These are phyloP conservation scores for Haplotaxodon microlepis DNA, from an alignment of 2,113 vertebrate genomes.

Conservation along the genomic window DNA sequence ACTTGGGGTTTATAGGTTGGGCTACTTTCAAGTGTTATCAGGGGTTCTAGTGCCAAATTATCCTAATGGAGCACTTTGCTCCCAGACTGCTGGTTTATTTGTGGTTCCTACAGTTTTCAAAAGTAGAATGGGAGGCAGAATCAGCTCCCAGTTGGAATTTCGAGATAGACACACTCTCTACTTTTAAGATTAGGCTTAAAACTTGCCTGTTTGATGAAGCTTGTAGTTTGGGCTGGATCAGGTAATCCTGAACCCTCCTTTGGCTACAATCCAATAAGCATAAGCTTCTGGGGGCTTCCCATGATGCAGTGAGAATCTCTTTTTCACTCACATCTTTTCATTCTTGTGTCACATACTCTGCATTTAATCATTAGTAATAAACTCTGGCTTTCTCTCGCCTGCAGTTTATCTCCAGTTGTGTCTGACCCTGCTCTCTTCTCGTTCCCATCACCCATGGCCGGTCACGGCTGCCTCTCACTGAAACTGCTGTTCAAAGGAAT, in stretches of 20 bases:
- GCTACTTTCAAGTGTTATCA: not conserved
- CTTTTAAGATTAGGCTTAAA: not conserved
- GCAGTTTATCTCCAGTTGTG: not conserved
- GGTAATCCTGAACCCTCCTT: not conserved
- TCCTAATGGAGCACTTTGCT: not conserved
- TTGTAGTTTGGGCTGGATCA: not conserved
- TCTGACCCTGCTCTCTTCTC: not conserved
- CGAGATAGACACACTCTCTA: not conserved
- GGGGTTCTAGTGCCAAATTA: not conserved
- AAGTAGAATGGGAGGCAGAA: not conserved
- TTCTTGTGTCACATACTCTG: not conserved
- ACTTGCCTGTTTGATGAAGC: not conserved
- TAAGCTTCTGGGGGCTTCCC: not conserved
- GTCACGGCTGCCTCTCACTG: not conserved
- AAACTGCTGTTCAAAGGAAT: not conserved
- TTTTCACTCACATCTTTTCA: not conserved
- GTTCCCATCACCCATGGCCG: not conserved
- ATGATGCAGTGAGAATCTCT: not conserved
- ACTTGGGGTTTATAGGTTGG: not conserved
- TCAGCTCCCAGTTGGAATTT: not conserved
- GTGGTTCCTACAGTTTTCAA: not conserved
- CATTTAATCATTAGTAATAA: not conserved
- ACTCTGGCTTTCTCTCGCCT: not conserved
- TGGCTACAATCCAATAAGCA: not conserved
- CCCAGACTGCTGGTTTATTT: not conserved